Evolutionary conservation across 2,797 vertebrate species (phyloP).

Genomic region (Myotis myotis): DNA sequence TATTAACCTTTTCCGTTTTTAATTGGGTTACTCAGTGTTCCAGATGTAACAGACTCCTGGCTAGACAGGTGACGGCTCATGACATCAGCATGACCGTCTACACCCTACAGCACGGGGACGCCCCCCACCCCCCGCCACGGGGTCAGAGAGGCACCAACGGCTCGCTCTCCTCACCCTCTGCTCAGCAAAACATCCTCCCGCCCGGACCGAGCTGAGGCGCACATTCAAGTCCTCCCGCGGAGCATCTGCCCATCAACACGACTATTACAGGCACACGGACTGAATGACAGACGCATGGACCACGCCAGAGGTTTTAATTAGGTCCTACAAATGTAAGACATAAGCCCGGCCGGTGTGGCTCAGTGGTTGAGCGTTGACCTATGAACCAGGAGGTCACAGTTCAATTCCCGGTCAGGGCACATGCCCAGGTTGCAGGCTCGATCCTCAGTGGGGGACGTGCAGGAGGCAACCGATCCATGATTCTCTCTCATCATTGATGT

Average conservation of each 20-base stretch:
- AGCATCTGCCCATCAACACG: too few relatives aligned
- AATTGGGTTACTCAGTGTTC: neutral
- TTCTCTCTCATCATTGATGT: too few relatives aligned
- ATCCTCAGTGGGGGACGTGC: too few relatives aligned
- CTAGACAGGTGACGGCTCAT: neutral
- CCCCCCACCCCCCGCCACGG: fast-evolving
- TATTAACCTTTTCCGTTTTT: neutral
- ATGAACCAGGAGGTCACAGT: too few relatives aligned
- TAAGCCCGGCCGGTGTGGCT: too few relatives aligned
- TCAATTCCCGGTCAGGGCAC: too few relatives aligned
- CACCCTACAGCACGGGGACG: neutral
- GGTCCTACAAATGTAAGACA: neutral
- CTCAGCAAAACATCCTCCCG: neutral
- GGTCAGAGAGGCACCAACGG: neutral
- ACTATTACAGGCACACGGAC: neutral
- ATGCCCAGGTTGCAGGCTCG: too few relatives aligned
- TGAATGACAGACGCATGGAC: neutral
- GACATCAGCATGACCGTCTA: neutral
- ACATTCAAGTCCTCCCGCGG: neutral
- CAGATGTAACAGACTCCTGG: neutral
- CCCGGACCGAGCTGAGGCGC: neutral
- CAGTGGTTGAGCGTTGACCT: too few relatives aligned
- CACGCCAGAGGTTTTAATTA: neutral
- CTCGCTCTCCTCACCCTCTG: neutral
- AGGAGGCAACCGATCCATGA: too few relatives aligned